Percentiles rank a stretch among this genome's conserved stretches.
Conservation (phyloP, 1,140 invertebrate genomes). For the Trialeurodes vaporariorum region DNA sequence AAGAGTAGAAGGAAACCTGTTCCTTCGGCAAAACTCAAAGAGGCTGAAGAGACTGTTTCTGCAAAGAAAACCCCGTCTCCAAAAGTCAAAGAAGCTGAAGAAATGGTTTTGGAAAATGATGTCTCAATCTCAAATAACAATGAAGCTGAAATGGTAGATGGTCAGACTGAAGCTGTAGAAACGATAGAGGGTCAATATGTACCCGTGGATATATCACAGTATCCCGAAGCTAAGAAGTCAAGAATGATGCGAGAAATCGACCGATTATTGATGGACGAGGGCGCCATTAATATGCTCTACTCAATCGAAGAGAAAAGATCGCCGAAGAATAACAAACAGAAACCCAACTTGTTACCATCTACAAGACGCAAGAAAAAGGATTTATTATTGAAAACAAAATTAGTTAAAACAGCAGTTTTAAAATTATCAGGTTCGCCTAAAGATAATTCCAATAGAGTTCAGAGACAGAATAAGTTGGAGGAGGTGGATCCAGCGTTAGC, state of each 20-base stretch:
- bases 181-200: not conserved
- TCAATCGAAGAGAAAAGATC: constrained; percentile 46
- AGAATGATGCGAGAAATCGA: constrained; percentile 51
- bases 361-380: constrained; percentile 27
- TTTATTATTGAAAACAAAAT: constrained; percentile 31
- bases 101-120: not conserved
- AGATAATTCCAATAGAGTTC: constrained; percentile 1
- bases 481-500: constrained; percentile 15
- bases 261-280: constrained; percentile 65
- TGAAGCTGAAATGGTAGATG: not conserved
- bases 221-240: constrained; percentile 5
- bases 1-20: not conserved
- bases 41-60: not conserved
- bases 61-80: not conserved
- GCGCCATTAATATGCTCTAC: constrained; percentile 71
- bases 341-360: constrained; percentile 28
- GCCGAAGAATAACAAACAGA: constrained; percentile 15
- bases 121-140: not conserved
- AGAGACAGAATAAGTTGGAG: constrained; percentile 10
- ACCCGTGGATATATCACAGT: not conserved
- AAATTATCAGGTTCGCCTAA: constrained; percentile 30
- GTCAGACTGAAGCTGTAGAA: not conserved
- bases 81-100: not conserved
- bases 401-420: constrained; percentile 44
- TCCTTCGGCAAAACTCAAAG: not conserved